phyloP scores from a whole-genome alignment of 2,888 invertebrate genomes.

The Lochmaea crataegi region DNA sequence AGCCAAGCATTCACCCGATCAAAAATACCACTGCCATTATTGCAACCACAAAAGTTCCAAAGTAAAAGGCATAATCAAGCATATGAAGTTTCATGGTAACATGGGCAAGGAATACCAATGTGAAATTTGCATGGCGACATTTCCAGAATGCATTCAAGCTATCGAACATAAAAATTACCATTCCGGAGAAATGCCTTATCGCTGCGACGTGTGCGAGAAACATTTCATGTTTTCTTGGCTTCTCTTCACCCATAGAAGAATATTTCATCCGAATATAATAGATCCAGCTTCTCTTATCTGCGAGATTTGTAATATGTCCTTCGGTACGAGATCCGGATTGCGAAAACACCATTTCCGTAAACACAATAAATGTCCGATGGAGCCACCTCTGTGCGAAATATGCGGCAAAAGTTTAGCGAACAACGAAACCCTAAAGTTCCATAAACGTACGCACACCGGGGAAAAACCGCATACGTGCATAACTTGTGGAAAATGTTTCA shows the following conservation, averaged over 20 bases:
- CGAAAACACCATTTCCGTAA: conserved; percentile 50
- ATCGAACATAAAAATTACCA: conserved; percentile 59
- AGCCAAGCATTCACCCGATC: conserved; percentile 54
- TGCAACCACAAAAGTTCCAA: conserved; percentile 54
- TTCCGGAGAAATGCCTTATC: conserved; percentile 57
- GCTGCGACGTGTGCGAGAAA: conserved; percentile 66
- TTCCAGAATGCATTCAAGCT: conserved; percentile 49
- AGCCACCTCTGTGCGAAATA: conserved; percentile 60
- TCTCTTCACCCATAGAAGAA: conserved; percentile 65
- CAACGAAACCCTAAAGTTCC: conserved; percentile 55
- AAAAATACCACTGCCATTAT: conserved; percentile 58
- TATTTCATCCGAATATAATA: conserved; percentile 38
- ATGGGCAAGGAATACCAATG: conserved; percentile 41
- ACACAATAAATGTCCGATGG: conserved; percentile 47
- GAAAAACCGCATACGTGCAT: conserved; percentile 56
- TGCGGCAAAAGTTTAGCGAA: conserved; percentile 58
- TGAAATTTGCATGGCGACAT: conserved; percentile 41
- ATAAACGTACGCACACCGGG: conserved; percentile 56
- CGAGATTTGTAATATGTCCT: conserved; percentile 46
- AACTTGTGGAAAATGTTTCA: conserved; percentile 68
- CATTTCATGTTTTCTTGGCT: conserved; percentile 55
- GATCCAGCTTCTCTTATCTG: conserved; percentile 38
- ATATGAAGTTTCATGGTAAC: conserved; percentile 47
- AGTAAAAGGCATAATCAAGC: conserved; percentile 49
- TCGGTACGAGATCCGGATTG: conserved; percentile 50